Evolutionary conservation across 2,888 invertebrate species (phyloP).

Genomic region (Lydus trimaculatus): DNA sequence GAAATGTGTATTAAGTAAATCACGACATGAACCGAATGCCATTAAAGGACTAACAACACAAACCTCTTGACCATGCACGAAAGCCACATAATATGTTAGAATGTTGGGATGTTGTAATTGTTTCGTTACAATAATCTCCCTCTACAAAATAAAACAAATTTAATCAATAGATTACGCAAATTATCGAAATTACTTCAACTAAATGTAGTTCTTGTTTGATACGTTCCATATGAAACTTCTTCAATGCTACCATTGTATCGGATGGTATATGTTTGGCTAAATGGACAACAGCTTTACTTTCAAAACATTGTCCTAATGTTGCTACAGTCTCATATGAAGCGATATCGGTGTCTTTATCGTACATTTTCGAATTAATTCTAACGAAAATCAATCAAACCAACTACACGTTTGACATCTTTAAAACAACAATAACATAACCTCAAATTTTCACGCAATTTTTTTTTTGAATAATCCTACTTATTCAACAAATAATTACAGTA

Average conservation of each 20-base stretch:
- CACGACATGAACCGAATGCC: conserved; percentile 84
- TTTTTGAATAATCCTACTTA: too few relatives aligned
- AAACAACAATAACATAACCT: conserved; percentile 20
- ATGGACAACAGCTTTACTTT: conserved; percentile 74
- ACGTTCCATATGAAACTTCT: conserved; percentile 79
- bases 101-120: conserved; percentile 83
- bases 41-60: conserved; percentile 84
- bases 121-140: conserved; percentile 79
- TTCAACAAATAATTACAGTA: background rate
- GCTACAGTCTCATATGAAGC: conserved; percentile 73
- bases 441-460: conserved; percentile 1
- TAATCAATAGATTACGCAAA: background rate
- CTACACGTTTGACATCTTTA: background rate
- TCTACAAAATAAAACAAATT: conserved; percentile 62
- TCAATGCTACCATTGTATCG: conserved; percentile 74
- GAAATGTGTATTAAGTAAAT: conserved; percentile 80
- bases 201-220: conserved; percentile 68
- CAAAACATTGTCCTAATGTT: conserved; percentile 73
- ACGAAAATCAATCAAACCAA: background rate
- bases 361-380: conserved; percentile 43
- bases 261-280: conserved; percentile 73
- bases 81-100: conserved; percentile 76
- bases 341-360: conserved; percentile 63
- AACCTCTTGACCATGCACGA: conserved; percentile 79
- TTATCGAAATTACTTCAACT: conserved; percentile 62